Conservation (phyloP, 2,888 invertebrate genomes). For the Ischnus inquisitorius region DNA sequence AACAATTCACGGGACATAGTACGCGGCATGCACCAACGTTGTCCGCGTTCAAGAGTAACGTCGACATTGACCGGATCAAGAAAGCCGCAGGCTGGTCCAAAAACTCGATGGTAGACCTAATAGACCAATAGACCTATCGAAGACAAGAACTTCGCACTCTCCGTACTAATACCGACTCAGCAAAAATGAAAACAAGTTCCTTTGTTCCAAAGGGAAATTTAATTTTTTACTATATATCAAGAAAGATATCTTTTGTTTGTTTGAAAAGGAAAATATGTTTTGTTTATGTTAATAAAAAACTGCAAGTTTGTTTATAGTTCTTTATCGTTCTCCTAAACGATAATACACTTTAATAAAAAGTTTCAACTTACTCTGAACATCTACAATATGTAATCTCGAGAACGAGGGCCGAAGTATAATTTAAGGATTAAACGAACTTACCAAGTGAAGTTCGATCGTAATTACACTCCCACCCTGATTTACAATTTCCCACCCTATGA, state of each 20-base stretch:
- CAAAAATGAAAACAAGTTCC: background rate
- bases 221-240: background rate
- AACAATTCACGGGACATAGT: slow-evolving; percentile 17
- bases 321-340: background rate
- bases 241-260: background rate
- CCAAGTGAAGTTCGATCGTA: too few species aligned
- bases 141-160: background rate
- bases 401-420: slow-evolving; percentile 20
- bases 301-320: too few species aligned
- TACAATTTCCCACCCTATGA: too few species aligned
- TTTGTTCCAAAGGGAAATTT: too few species aligned
- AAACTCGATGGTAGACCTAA: background rate
- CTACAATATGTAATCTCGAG: slow-evolving; percentile 19
- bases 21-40: background rate
- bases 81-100: slow-evolving; percentile 1
- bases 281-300: too few species aligned
- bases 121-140: slow-evolving; percentile 18
- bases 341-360: background rate
- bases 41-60: background rate
- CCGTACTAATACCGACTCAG: background rate
- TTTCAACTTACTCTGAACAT: slow-evolving; percentile 8
- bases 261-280: background rate
- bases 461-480: too few species aligned
- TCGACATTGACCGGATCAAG: background rate
- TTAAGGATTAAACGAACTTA: too few species aligned